Conservation (phyloP, 2,888 invertebrate genomes). For the Auanema freiburgensis region DNA sequence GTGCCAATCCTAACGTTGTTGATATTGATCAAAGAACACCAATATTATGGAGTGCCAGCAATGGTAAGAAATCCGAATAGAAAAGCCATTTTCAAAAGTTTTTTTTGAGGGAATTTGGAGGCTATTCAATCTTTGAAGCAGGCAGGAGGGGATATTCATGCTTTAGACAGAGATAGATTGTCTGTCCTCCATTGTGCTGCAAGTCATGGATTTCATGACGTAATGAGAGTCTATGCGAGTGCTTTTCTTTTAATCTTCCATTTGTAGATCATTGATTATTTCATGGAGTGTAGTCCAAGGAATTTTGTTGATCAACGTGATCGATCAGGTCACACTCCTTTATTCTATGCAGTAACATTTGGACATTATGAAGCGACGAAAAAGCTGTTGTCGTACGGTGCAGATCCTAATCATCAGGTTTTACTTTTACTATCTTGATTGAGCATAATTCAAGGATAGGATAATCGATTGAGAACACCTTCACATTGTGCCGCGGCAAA, state of each 20-base stretch:
- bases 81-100: neutral
- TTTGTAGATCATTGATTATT: constrained; percentile 33
- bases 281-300: constrained; percentile 22
- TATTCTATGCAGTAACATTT: constrained; percentile 93
- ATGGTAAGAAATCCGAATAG: constrained; percentile 71
- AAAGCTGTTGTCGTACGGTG: constrained; percentile 82
- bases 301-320: constrained; percentile 34
- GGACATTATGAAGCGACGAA: constrained; percentile 92
- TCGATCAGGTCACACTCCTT: constrained; percentile 66
- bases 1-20: constrained; percentile 80
- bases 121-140: constrained; percentile 86
- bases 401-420: constrained; percentile 87
- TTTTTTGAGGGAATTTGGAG: constrained; percentile 77
- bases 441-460: no score
- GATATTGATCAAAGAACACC: constrained; percentile 93
- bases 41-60: constrained; percentile 93
- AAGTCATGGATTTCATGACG: constrained; percentile 89
- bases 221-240: no score
- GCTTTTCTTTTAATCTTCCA: no score
- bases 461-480: constrained; percentile 55
- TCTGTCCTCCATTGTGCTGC: constrained; percentile 96
- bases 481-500: constrained; percentile 62
- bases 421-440: neutral
- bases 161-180: constrained; percentile 86
- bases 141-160: constrained; percentile 81